Percentiles rank a stretch among this genome's conserved stretches.
Conservation (phyloP, 2,113 vertebrate genomes). For the Semicossyphus pulcher region DNA sequence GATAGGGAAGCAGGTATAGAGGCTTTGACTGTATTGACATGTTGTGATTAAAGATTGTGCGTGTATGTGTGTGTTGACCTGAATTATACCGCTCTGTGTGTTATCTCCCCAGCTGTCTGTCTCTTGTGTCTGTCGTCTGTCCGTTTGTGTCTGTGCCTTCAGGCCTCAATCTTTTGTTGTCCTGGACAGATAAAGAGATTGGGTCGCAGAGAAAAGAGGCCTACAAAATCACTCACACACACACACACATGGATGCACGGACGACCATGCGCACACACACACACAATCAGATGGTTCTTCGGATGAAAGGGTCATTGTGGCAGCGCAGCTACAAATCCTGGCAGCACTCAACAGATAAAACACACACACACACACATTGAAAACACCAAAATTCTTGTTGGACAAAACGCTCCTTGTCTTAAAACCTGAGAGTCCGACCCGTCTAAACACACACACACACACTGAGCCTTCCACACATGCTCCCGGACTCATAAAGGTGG, state of each 20-base stretch:
- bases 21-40: slow-evolving; percentile 7
- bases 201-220: slow-evolving; percentile 88
- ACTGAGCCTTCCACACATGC: slow-evolving; percentile 25
- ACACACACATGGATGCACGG: slow-evolving; percentile 70
- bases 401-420: slow-evolving; percentile 94
- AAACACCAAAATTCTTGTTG: slow-evolving; percentile 85
- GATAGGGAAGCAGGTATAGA: slow-evolving; percentile 1
- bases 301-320: slow-evolving; percentile 95
- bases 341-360: slow-evolving; percentile 79
- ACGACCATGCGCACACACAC: slow-evolving; percentile 81
- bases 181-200: slow-evolving; percentile 91
- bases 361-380: slow-evolving; percentile 42
- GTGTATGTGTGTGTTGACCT: slow-evolving; percentile 48
- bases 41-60: not conserved
- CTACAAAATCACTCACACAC: slow-evolving; percentile 85
- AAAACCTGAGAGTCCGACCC: slow-evolving; percentile 51
- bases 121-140: slow-evolving; percentile 17
- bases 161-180: slow-evolving; percentile 92
- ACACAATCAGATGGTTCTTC: slow-evolving; percentile 69
- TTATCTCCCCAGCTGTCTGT: slow-evolving; percentile 47
- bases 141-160: slow-evolving; percentile 62
- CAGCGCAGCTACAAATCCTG: slow-evolving; percentile 90
- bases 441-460: slow-evolving; percentile 49
- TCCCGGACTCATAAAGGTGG: slow-evolving; percentile 82
- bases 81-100: slow-evolving; percentile 41